A percentile compares a stretch with the other conserved stretches of the same genome.
phyloP scores from a whole-genome alignment of 2,113 vertebrate genomes.

The Oryzias woworae region DNA sequence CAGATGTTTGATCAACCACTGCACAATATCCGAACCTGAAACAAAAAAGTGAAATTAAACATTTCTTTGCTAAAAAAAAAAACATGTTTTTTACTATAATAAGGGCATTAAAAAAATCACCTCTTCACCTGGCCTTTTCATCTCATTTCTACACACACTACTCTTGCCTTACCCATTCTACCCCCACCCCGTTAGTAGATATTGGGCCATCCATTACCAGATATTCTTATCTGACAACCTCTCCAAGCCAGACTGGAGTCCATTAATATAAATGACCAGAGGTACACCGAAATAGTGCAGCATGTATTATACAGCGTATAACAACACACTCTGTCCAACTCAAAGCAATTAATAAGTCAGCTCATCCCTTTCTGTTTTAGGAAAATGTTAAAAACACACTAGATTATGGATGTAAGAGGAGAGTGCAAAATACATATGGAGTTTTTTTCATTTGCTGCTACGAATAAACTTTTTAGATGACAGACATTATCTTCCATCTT shows the following conservation, averaged over 20 bases:
- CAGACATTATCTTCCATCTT: conserved; percentile 30
- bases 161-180: conserved; percentile 48
- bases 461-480: conserved; percentile 5
- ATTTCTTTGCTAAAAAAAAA: not conserved
- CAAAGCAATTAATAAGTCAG: conserved; percentile 15
- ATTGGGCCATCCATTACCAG: conserved; percentile 61
- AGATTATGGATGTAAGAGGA: not conserved
- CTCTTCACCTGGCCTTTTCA: conserved; percentile 27
- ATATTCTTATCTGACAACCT: conserved; percentile 57
- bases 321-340: conserved; percentile 30
- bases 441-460: not conserved
- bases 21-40: conserved; percentile 95
- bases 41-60: conserved; percentile 60
- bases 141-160: conserved; percentile 34
- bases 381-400: conserved; percentile 1
- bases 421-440: not conserved
- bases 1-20: conserved; percentile 97
- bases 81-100: too few species aligned
- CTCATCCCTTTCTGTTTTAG: conserved; percentile 1
- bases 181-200: conserved; percentile 58
- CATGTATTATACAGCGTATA: conserved; percentile 20
- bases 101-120: conserved; percentile 38
- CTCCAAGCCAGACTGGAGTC: conserved; percentile 32
- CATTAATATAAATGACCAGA: conserved; percentile 62
- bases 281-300: conserved; percentile 30